Evolutionary conservation across 2,888 invertebrate species (phyloP), one percentile per base, ranked within the genome.

Genomic region (Sipha maydis): DNA sequence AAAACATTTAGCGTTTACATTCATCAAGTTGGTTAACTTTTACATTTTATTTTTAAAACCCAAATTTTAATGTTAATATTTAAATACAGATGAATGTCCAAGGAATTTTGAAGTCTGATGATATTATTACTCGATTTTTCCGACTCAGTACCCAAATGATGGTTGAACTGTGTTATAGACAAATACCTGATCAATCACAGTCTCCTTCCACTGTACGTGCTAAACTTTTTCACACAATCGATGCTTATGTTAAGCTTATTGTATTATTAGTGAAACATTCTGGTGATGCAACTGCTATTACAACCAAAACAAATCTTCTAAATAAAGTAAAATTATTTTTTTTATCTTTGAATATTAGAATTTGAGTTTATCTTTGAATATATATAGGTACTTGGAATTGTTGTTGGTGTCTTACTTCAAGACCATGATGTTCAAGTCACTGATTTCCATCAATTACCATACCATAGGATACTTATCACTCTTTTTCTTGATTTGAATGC

Each of bases 371-470:
- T 84, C 5, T 61, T 61, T 3, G 73, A 67, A 69, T 34, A 71
- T 88, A 75, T 85, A 76, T 90, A 93, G 93, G 93, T 95, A 84
- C 93, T 99, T 90, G 98, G 98, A 48, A 98, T 99, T 90, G 97
- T 99, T 7, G 97, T 98, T 11, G 98, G 98, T 3, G 98, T 99
- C 89, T 93, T 99, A 89, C 93, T 99, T 86, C 98, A 98, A 92
- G 99, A 99, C 92, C 99, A 99, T 91, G 99, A 99, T 90, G 95
- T 96, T 90, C 95, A 97, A 80, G 95, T 95, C 89, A 94, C 95
- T 0, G 97, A 97, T 90, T 99, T 99, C 93, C 98, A 99, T 91
- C 99, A 99, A 92, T 93, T 99, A 91, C 99, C 99, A 1, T 99
- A 99, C 92, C 99, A 99, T 92, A 95, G 99, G 83, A 96, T 99